Base-by-base conservation (phyloP, 2,113 vertebrate genomes). In the Sturnus vulgaris region DNA sequence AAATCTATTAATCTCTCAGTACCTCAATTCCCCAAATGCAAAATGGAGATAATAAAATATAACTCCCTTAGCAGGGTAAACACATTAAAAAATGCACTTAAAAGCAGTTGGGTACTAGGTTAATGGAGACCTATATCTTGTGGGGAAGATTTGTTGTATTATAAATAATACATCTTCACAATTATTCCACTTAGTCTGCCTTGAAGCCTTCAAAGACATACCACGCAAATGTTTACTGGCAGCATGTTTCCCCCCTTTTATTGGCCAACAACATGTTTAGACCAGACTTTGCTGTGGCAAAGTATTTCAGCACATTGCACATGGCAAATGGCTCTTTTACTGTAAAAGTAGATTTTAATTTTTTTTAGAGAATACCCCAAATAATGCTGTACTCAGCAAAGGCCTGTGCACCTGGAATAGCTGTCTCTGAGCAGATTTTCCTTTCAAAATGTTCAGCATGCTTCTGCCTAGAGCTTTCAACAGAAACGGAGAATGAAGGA, bases 201-300 rank as follows among this genome's bases (percentile, higher is more conserved):
- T 96, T 96, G 95, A 97, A 96, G 95, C 95, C 94, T 95, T 97
- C 95, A 96, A 96, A 96, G 95, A 97, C 94, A 97, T 96, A 97
- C 94, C 96, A 96, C 95, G 88, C 95, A 96, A 95, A 96, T 97
- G 95, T 97, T 96, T 97, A 97, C 93, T 95, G 95, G 95, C 96
- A 97, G 61, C 57, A 24, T 92, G 93, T 96, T 96, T 95, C 93
- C 90, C 93, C 93, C 92, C 71, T 96, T 95, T 96, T 96, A 94
- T 96, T 95, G 92, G 96, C 94, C 93, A 95, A 84, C 95, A 96
- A 91, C 94, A 95, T 97, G 96, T 95, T 94, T 97, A 95, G 95
- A 96, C 96, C 96, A 96, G 94, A 96, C 92, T 94, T 97, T 84
- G 92, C 96, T 95, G 68, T 96, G 95, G 96, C 95, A 96, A 95